These are phyloP conservation scores for Pontoporia blainvillei DNA, from an alignment of 2,113 vertebrate genomes.

Conservation along the genomic window DNA sequence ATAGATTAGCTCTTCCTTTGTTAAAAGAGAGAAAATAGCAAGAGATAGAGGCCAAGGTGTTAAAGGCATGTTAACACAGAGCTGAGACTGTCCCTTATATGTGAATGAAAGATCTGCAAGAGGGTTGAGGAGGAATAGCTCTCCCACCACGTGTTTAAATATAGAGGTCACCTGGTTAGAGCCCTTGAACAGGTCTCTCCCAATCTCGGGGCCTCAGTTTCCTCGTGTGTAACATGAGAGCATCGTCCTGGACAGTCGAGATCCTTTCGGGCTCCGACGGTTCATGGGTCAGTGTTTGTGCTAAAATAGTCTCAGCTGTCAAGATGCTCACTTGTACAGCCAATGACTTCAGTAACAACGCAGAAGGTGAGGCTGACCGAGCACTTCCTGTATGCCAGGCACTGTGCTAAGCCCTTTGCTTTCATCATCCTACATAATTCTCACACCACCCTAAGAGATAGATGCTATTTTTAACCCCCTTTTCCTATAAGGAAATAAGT, in stretches of 20 bases:
- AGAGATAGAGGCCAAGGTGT: not conserved
- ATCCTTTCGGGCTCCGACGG: not conserved
- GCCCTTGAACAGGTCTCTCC: not conserved
- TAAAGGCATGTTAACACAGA: not conserved
- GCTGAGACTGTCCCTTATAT: not conserved
- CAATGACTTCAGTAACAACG: fast-evolving
- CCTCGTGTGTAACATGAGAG: not conserved
- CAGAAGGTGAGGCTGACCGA: not conserved
- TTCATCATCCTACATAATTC: not conserved
- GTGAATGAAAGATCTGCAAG: not conserved
- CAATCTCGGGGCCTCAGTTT: not conserved
- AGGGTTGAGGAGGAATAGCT: not conserved
- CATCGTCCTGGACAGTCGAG: not conserved
- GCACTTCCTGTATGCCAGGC: not conserved
- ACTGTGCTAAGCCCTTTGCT: not conserved
- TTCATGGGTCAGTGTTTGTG: not conserved
- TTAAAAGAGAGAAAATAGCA: not conserved
- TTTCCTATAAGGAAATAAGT: not conserved
- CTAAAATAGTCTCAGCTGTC: not conserved
- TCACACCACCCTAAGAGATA: not conserved
- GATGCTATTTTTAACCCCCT: not conserved
- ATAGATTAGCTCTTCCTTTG: not conserved
- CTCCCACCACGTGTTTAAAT: not conserved
- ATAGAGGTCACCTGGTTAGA: not conserved
- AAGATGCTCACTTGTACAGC: too few relatives aligned